A percentile compares a stretch with the other conserved stretches of the same genome.
These are phyloP conservation scores for Rallus limicola DNA, from an alignment of 2,113 vertebrate species.

Conservation along the genomic window DNA sequence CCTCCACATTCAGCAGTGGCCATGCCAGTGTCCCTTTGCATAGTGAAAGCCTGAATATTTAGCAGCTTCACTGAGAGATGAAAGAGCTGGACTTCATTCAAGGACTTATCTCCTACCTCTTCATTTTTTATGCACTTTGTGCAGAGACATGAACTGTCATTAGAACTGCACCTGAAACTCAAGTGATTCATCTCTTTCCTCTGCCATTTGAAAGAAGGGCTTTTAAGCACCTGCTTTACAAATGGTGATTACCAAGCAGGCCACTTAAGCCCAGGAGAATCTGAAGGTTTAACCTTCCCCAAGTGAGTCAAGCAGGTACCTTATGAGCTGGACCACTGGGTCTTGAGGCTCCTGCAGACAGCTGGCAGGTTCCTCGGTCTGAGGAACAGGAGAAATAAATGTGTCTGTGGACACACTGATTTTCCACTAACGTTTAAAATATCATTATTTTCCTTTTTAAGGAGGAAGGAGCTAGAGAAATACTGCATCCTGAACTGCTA, in stretches of 20 bases:
- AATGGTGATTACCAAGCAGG: background rate
- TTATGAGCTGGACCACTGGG: background rate
- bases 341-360: background rate
- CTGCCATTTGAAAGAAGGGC: background rate
- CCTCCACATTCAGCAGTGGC: background rate
- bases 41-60: background rate
- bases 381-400: background rate
- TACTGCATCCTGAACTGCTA: background rate
- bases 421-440: background rate
- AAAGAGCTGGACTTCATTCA: conserved; percentile 3
- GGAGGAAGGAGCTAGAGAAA: background rate
- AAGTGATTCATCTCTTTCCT: background rate
- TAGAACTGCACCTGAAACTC: conserved; percentile 1
- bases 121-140: conserved; percentile 32
- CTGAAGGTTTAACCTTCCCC: background rate
- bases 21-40: background rate
- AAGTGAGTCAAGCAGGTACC: background rate
- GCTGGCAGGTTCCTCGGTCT: background rate
- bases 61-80: background rate
- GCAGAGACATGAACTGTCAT: background rate
- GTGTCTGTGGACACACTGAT: background rate
- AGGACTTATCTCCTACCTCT: background rate
- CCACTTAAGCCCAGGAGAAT: background rate
- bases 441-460: background rate
- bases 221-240: background rate